Evolutionary conservation across 2,888 invertebrate species (phyloP), one percentile per base, ranked within the genome.

Genomic region (Drosophila neonasuta): DNA sequence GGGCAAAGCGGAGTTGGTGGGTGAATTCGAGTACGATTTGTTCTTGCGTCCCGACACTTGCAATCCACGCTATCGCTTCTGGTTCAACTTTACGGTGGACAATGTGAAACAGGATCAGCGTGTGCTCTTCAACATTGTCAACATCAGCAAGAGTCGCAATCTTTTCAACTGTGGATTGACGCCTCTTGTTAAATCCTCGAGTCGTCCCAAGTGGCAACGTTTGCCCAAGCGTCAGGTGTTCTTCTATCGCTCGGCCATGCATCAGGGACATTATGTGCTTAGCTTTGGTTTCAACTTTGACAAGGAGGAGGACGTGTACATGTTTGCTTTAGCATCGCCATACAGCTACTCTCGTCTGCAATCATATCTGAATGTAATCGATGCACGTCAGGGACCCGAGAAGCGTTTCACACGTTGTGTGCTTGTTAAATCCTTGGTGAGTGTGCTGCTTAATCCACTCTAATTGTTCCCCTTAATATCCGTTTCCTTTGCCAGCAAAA

Each of bases 81-180:
- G 99, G 99, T 99, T 98, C 91, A 98, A 99, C 92, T 99, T 99
- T 89, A 97, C 98, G 1, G 98, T 99, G 39, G 98, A 98, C 90
- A 99, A 99, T 90, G 97, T 97, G 0, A 95, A 95, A 82, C 94
- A 95, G 68, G 97, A 99, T 90, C 99, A 99, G 93, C 94, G 97
- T 76, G 98, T 99, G 3, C 95, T 99, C 83, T 98, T 99, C 91
- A 98, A 99, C 90, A 94, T 99, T 64, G 97, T 99, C 1, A 99
- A 99, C 91, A 95, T 99, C 73, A 97, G 97, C 79, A 99, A 99
- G 91, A 95, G 94, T 71, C 94, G 95, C 74, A 98, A 97, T 81
- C 92, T 99, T 49, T 99, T 96, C 89, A 95, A 96, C 76, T 94
- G 94, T 32, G 96, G 97, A 1, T 95, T 99, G 94, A 97, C 98